phyloP scores from a whole-genome alignment of 2,797 vertebrate genomes.

The Scomberomorus guttatus region DNA sequence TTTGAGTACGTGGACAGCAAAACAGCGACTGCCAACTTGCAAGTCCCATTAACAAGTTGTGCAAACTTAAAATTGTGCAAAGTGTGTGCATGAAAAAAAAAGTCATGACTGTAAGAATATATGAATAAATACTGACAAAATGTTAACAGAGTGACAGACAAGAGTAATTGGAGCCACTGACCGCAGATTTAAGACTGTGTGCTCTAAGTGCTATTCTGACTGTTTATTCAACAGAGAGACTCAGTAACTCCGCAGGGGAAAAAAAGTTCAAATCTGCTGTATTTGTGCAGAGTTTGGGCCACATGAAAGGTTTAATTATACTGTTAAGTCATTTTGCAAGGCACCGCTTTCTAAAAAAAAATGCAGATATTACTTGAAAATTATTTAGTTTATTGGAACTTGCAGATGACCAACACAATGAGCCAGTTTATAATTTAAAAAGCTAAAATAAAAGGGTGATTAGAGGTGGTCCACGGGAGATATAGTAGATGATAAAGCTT shows the following conservation, averaged over 20 bases:
- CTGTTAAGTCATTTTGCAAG: constrained; percentile 8
- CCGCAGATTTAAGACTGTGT: constrained; percentile 47
- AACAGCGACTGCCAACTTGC: constrained; percentile 78
- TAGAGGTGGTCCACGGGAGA: constrained; percentile 8
- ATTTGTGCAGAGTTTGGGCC: constrained; percentile 17
- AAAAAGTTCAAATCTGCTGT: constrained; percentile 24
- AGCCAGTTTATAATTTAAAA: constrained; percentile 13
- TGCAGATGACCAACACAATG: constrained; percentile 4
- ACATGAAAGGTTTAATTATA: neutral
- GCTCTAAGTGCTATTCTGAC: constrained; percentile 9
- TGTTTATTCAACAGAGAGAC: constrained; percentile 4
- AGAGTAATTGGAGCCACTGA: constrained; percentile 60
- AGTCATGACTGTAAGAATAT: constrained; percentile 40
- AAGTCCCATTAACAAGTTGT: constrained; percentile 81
- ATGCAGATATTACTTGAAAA: neutral
- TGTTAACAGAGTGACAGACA: constrained; percentile 53
- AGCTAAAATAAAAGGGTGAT: constrained; percentile 10
- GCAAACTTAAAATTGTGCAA: constrained; percentile 75
- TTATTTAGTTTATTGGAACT: neutral
- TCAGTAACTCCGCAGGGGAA: no score
- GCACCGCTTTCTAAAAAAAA: neutral
- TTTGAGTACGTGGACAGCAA: constrained; percentile 80
- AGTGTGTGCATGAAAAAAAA: constrained; percentile 53
- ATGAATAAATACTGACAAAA: constrained; percentile 46
- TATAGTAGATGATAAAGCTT: constrained; percentile 12